Conservation (phyloP, 2,888 invertebrate genomes). For the Hirtodrosophila alboralis region DNA sequence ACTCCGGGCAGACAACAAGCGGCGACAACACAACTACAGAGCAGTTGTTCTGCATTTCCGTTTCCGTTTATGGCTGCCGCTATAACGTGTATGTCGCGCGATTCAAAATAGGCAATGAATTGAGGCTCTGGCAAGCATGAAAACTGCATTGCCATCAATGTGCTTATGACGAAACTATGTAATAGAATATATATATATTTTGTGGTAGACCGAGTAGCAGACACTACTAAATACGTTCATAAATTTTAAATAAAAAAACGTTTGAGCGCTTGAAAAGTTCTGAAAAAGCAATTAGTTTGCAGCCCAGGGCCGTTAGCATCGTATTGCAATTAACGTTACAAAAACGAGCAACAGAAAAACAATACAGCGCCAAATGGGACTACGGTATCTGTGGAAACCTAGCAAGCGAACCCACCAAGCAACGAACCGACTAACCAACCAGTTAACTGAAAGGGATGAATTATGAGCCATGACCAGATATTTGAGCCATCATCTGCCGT, state of each 20-base stretch:
- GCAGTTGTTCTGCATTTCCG: slow-evolving; percentile 75
- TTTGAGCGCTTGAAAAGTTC: slow-evolving; percentile 53
- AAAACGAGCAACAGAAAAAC: slow-evolving; percentile 60
- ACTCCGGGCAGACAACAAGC: slow-evolving; percentile 30
- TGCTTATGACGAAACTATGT: slow-evolving; percentile 38
- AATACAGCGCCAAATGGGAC: slow-evolving; percentile 62
- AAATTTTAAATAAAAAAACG: slow-evolving; percentile 57
- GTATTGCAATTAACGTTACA: slow-evolving; percentile 72
- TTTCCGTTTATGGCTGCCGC: slow-evolving; percentile 53
- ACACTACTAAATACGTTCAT: slow-evolving; percentile 54
- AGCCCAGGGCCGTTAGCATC: slow-evolving; percentile 64
- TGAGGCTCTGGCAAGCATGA: slow-evolving; percentile 16
- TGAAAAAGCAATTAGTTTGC: slow-evolving; percentile 73
- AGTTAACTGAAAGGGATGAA: slow-evolving; percentile 62
- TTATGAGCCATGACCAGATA: slow-evolving; percentile 56
- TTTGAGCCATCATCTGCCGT: slow-evolving; percentile 29
- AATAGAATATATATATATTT: slow-evolving; percentile 22
- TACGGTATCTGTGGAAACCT: slow-evolving; percentile 10
- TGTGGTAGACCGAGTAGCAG: slow-evolving; percentile 12
- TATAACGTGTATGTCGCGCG: slow-evolving; percentile 25
- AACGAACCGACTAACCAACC: slow-evolving; percentile 24
- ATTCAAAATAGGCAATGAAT: slow-evolving; percentile 15
- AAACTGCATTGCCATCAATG: slow-evolving; percentile 46
- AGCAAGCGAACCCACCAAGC: slow-evolving; percentile 9
- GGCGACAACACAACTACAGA: slow-evolving; percentile 44